Base-by-base conservation (phyloP, 2,888 invertebrate species). In the Drosophila tripunctata region DNA sequence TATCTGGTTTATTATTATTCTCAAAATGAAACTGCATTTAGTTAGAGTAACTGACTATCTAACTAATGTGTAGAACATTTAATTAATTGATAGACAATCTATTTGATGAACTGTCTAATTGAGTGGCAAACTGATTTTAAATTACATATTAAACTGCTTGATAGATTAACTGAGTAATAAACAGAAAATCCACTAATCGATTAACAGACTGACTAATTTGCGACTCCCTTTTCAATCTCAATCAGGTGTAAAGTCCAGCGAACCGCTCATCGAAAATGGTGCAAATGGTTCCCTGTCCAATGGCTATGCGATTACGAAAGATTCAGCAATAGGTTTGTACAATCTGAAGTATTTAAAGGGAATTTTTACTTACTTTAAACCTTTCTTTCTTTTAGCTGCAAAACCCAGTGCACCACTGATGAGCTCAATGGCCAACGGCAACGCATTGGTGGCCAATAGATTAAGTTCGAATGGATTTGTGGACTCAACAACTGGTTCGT, bases 401-500 rank as follows among this genome's bases (percentile, higher is more conserved):
- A 85, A 79, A 17, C 40, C 65, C 1, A 62, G 54, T 4, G 41
- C 60, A 7, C 83, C 80, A 15, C 73, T 89, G 6, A 86, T 88
- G 75, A 61, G 66, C 2, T 27, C 67, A 17, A 17, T 36, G 1
- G 22, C 45, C 8, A 57, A 45, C 17, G 36, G 38, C 7, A 50
- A 7, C 6, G 30, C 44, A 8, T 88, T 85, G 60, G 78, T 75
- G 41, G 69, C 74, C 48, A 78, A 72, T 33, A 60, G 60, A 10
- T 43, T 7, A 14, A 50, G 51, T 10, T 33, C 74, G 24, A 89
- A 86, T 65, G 90, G 87, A 68, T 77, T 69, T 55, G 71, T 77
- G 48, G 88, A 87, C 61, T 74, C 88, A 88, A 87, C 69, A 90
- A 89, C 68, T 77, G 76, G 85, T 72, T 75, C 63, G 74, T 74